Evolutionary conservation across 2,888 invertebrate species (phyloP).

Genomic region (Phasia obesa): DNA sequence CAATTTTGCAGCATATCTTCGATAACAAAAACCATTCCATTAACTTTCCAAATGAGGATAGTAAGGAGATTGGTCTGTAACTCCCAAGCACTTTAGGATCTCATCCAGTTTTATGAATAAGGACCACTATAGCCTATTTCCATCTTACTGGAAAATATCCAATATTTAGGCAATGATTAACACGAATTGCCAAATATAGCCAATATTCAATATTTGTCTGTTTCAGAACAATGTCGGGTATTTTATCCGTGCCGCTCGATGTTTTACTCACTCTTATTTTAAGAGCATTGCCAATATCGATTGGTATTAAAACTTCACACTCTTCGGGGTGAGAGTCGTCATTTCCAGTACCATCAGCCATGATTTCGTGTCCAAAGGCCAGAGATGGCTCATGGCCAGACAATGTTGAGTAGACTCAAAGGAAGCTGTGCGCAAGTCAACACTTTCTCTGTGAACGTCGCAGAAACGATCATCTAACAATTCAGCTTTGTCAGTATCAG

Average conservation of each 20-base stretch:
- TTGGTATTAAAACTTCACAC: too few species aligned
- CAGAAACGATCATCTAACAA: neutral
- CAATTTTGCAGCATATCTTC: neutral
- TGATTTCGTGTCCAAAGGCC: too few species aligned
- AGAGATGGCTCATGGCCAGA: too few species aligned
- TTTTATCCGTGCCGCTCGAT: neutral
- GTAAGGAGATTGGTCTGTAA: conserved; percentile 3
- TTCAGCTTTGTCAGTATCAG: too few species aligned
- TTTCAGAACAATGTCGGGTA: conserved; percentile 9
- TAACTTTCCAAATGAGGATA: conserved; percentile 14
- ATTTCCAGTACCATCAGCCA: too few species aligned
- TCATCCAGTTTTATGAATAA: neutral
- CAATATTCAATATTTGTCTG: neutral
- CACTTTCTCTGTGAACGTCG: neutral
- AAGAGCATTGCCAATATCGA: too few species aligned
- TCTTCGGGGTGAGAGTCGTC: too few species aligned
- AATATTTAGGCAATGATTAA: conserved; percentile 28
- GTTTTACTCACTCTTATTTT: neutral
- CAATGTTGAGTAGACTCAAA: neutral
- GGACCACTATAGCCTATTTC: too few species aligned
- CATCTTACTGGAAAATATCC: conserved; percentile 19
- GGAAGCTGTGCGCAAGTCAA: too few species aligned
- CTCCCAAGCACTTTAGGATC: neutral
- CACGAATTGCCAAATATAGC: neutral
- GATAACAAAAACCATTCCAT: too few species aligned